Evolutionary conservation across 2,888 invertebrate species (phyloP).

Genomic region (Sinopyrophorus schimmeli): DNA sequence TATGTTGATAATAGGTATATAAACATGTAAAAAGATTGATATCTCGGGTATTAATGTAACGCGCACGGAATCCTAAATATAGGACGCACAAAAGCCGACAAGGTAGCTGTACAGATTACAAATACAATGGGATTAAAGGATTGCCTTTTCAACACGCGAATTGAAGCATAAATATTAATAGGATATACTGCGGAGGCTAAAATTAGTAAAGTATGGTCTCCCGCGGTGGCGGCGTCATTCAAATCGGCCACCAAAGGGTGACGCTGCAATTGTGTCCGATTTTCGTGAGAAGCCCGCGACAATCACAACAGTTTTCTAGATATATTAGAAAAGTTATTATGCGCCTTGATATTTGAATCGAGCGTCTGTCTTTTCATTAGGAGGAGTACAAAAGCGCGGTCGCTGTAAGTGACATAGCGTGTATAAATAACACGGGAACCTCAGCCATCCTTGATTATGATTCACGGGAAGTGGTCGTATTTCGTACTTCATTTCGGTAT

Average conservation of each 20-base stretch:
- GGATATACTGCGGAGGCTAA: slow-evolving; percentile 30
- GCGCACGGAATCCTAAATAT: slow-evolving; percentile 40
- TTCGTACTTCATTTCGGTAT: slow-evolving; percentile 28
- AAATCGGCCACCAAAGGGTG: slow-evolving; percentile 30
- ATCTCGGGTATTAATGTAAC: slow-evolving; percentile 41
- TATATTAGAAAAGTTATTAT: slow-evolving; percentile 41
- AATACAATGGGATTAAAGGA: slow-evolving; percentile 34
- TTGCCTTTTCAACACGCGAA: slow-evolving; percentile 35
- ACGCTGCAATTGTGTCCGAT: slow-evolving; percentile 34
- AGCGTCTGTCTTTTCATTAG: slow-evolving; percentile 39
- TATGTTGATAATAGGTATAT: slow-evolving; percentile 41
- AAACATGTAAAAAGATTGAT: slow-evolving; percentile 43
- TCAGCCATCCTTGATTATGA: slow-evolving; percentile 32
- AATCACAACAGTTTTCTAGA: slow-evolving; percentile 36
- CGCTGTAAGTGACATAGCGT: slow-evolving; percentile 35
- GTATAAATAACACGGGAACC: slow-evolving; percentile 27
- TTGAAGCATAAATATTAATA: slow-evolving; percentile 37
- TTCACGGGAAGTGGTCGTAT: slow-evolving; percentile 30
- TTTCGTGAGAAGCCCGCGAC: slow-evolving; percentile 36
- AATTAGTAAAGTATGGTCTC: slow-evolving; percentile 30
- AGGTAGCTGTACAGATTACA: slow-evolving; percentile 31
- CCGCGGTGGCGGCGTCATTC: slow-evolving; percentile 25
- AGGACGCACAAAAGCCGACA: slow-evolving; percentile 37
- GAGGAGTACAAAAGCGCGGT: slow-evolving; percentile 37
- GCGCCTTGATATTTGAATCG: slow-evolving; percentile 33